Conservation (phyloP, 1,140 invertebrate species). For the Zaprionus vittiger region DNA sequence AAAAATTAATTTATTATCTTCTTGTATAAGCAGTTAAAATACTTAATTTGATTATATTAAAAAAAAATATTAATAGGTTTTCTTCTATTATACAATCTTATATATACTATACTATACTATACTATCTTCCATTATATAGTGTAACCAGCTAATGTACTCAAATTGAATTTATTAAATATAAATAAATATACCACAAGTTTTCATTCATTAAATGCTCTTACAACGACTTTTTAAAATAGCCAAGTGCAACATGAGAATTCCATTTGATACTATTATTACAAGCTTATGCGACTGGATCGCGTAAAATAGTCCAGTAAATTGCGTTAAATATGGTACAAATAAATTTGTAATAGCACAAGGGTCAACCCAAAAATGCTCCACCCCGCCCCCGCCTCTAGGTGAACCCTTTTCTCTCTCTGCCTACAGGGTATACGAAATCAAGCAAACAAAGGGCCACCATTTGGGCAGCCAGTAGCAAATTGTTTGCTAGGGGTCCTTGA, state of each 20-base stretch:
- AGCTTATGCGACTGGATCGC: neutral
- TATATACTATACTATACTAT: no score
- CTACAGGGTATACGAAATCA: constrained; percentile 22
- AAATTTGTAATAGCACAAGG: neutral
- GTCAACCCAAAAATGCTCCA: neutral
- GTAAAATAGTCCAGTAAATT: neutral
- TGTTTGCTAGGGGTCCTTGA: neutral
- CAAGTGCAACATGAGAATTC: neutral
- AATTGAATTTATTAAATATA: no score
- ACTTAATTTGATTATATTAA: no score
- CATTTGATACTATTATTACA: neutral
- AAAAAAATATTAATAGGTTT: no score
- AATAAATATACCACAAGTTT: no score
- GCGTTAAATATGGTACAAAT: constrained; percentile 1
- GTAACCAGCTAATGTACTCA: no score
- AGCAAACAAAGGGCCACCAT: neutral
- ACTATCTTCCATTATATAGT: no score
- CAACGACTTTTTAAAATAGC: neutral
- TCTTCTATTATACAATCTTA: no score
- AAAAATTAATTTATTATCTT: no score
- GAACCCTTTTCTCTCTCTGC: neutral
- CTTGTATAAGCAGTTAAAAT: no score
- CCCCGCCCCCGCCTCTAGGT: neutral
- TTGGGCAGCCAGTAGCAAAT: constrained; percentile 2
- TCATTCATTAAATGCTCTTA: neutral